Conservation (phyloP, 2,113 vertebrate genomes). For the Erythrocercus mccallii region DNA sequence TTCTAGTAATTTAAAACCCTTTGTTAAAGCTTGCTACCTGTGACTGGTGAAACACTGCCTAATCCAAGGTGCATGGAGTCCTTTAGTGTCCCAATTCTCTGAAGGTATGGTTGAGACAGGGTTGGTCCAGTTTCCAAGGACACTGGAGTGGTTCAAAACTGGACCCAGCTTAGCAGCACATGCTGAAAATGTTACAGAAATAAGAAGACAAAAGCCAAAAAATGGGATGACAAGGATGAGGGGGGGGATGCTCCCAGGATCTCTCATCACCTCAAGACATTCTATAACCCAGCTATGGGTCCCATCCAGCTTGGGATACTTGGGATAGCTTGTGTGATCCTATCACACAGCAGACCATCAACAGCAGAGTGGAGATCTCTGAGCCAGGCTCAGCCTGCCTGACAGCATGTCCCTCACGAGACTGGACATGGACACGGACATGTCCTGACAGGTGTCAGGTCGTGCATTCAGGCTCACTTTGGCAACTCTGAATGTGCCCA, state of each 20-base stretch:
- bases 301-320: neutral
- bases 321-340: no score
- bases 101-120: neutral
- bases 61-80: neutral
- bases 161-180: neutral
- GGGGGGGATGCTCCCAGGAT: neutral
- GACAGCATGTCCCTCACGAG: fast-evolving
- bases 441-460: neutral
- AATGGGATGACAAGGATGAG: neutral
- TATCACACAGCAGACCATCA: neutral
- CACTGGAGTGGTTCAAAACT: fast-evolving
- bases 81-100: neutral
- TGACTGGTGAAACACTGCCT: neutral
- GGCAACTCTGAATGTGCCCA: neutral
- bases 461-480: neutral
- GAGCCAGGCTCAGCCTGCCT: neutral
- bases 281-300: neutral
- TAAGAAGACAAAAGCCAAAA: neutral
- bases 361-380: neutral
- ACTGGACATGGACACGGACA: neutral
- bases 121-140: neutral
- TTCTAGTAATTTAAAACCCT: neutral
- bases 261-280: neutral
- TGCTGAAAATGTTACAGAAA: neutral
- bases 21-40: neutral